A percentile compares a stretch with the other conserved stretches of the same genome.
Evolutionary conservation across 2,113 vertebrate species (phyloP).

Genomic region (Eurystomus gularis): DNA sequence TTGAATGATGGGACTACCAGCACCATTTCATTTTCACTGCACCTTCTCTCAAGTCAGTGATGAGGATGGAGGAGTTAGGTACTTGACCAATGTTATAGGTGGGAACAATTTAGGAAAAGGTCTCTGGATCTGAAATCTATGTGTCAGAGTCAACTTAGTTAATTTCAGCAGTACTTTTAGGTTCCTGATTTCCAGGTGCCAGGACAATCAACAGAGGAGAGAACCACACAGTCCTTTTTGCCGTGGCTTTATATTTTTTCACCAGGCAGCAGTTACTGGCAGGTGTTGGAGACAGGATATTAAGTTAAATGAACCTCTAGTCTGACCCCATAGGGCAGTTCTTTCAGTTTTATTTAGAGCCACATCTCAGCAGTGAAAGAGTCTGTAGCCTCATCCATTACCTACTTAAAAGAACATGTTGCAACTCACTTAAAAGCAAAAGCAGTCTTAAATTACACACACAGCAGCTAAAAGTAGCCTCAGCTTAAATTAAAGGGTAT

Average conservation of each 20-base stretch:
- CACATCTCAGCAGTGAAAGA: not conserved
- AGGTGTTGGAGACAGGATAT: slow-evolving; percentile 9
- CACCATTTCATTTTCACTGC: not conserved
- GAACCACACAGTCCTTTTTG: not conserved
- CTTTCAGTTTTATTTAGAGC: slow-evolving; percentile 52
- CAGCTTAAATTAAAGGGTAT: slow-evolving; percentile 36
- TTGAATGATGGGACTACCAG: not conserved
- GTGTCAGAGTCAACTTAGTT: not conserved
- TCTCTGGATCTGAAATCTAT: not conserved
- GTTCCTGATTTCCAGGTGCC: not conserved
- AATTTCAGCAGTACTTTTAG: slow-evolving; percentile 12
- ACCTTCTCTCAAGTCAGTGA: not conserved
- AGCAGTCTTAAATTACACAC: slow-evolving; percentile 43
- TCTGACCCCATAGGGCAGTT: slow-evolving; percentile 38
- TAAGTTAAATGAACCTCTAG: slow-evolving; percentile 1
- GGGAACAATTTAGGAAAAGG: not conserved
- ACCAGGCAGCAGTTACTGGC: not conserved
- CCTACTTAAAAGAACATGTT: slow-evolving; percentile 46
- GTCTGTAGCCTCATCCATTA: not conserved
- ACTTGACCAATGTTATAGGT: not conserved
- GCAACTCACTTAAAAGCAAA: slow-evolving; percentile 49
- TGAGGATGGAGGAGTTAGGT: not conserved
- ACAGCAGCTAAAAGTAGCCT: slow-evolving; percentile 28
- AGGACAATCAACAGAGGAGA: not conserved
- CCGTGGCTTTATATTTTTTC: slow-evolving; percentile 6